Evolutionary conservation across 2,888 invertebrate species (phyloP).

Genomic region (Clusia tigrina): DNA sequence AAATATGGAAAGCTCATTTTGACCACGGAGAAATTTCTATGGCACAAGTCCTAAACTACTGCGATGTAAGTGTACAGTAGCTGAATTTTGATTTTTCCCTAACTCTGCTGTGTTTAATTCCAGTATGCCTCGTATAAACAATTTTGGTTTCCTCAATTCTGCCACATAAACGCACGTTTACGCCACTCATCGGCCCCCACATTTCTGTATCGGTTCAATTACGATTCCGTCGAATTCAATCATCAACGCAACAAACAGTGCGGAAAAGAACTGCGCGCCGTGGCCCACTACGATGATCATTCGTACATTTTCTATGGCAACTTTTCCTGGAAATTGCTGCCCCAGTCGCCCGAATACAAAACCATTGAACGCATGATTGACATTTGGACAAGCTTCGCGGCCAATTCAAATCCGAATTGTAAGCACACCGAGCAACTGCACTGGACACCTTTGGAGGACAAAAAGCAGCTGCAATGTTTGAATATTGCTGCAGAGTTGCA

Average conservation of each 20-base stretch:
- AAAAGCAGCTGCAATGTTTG: constrained; percentile 45
- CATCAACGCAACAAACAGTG: constrained; percentile 55
- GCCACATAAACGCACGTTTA: constrained; percentile 46
- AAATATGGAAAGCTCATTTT: constrained; percentile 45
- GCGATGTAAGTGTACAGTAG: constrained; percentile 45
- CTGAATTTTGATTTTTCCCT: neutral
- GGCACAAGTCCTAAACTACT: constrained; percentile 55
- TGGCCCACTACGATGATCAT: constrained; percentile 61
- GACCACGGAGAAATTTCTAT: constrained; percentile 49
- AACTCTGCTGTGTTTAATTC: constrained; percentile 14
- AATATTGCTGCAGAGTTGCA: constrained; percentile 51
- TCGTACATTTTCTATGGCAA: constrained; percentile 60
- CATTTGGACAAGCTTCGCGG: constrained; percentile 57
- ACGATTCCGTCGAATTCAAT: constrained; percentile 60
- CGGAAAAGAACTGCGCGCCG: constrained; percentile 52
- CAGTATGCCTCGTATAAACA: constrained; percentile 58
- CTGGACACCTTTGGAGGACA: constrained; percentile 49
- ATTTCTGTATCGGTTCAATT: constrained; percentile 61
- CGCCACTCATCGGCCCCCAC: constrained; percentile 45
- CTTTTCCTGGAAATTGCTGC: constrained; percentile 50
- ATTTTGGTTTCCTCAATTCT: constrained; percentile 60
- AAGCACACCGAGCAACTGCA: constrained; percentile 33
- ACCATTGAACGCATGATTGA: constrained; percentile 60
- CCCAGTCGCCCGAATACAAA: constrained; percentile 52
- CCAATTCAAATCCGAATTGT: constrained; percentile 56